Conservation (phyloP, 2,113 vertebrate genomes). For the Chaenogobius annularis region DNA sequence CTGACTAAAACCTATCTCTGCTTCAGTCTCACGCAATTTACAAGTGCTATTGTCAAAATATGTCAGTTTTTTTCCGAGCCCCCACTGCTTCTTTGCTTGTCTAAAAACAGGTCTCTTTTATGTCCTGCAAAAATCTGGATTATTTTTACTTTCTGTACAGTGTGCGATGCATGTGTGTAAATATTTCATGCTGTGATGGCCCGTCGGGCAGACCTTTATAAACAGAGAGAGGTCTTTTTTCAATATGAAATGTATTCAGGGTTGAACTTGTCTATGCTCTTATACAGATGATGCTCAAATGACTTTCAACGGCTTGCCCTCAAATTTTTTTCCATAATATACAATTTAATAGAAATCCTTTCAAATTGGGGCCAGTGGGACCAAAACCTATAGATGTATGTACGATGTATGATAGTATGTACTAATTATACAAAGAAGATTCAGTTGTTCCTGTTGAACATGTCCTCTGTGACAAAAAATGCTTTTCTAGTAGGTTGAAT, state of each 20-base stretch:
- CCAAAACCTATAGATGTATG: not conserved
- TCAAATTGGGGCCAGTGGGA: not conserved
- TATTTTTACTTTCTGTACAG: not conserved
- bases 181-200: conserved; percentile 3
- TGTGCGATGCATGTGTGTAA: not conserved
- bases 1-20: conserved; percentile 21
- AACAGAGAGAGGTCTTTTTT: no score
- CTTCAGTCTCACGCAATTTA: conserved; percentile 28
- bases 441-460: not conserved
- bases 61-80: not conserved
- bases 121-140: not conserved
- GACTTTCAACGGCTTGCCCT: no score
- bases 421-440: not conserved
- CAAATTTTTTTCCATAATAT: no score
- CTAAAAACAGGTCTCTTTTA: not conserved
- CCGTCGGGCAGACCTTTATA: not conserved
- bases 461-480: not conserved
- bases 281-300: not conserved
- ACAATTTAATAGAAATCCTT: no score
- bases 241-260: no score
- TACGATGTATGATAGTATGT: no score
- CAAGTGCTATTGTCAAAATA: conserved; percentile 14
- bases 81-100: conserved; percentile 3
- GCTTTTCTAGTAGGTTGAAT: not conserved
- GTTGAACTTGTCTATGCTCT: no score